Evolutionary conservation across 2,797 vertebrate species (phyloP), one percentile per base, ranked within the genome.

Genomic region (Labroides dimidiatus): DNA sequence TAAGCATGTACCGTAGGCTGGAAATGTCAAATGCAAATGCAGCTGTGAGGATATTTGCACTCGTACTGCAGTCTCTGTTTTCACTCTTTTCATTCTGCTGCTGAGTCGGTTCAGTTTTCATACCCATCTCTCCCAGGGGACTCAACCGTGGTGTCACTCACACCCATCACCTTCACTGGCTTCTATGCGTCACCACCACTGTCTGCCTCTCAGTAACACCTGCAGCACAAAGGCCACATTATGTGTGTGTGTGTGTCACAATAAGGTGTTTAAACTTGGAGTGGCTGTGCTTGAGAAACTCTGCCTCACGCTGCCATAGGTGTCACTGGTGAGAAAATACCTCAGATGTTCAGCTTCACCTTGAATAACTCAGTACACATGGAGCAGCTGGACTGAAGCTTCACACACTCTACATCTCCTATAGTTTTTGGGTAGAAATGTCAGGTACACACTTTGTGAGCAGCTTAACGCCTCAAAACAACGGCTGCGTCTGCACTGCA

Each of bases 21-120:
- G 54, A 87, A 89, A 88, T 88, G 82, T 80, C 77, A 86, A 78
- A 90, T 85, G 81, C 72, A 85, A 88, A 89, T 84, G 53, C 51
- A 66, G 64, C 56, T 67, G 68, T 64, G 65, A 1, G 72, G 55
- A 55, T 78, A 58, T 78, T 80, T 4, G 60, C 79, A 75, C 37
- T 61, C 54, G 56, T 12, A 37, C 59, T 42, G 62, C 73, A 0
- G 54, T 52, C 61, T 63, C 49, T 63, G 39, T 69, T 85, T 82
- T 72, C 33, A 59, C 56, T 47, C 63, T 72, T n/a, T 83, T 86
- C 49, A 19, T 70, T 69, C 79, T 75, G 71, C 71, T 84, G 77
- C 2, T 82, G 77, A 65, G 24, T 42, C 21, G 43, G 43, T 62
- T 69, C 54, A 60, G 27, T 10, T 71, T 36, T 61, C 53, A 41